Evolutionary conservation across 2,113 vertebrate genomes (phyloP).

Genomic region (Podarcis muralis): DNA sequence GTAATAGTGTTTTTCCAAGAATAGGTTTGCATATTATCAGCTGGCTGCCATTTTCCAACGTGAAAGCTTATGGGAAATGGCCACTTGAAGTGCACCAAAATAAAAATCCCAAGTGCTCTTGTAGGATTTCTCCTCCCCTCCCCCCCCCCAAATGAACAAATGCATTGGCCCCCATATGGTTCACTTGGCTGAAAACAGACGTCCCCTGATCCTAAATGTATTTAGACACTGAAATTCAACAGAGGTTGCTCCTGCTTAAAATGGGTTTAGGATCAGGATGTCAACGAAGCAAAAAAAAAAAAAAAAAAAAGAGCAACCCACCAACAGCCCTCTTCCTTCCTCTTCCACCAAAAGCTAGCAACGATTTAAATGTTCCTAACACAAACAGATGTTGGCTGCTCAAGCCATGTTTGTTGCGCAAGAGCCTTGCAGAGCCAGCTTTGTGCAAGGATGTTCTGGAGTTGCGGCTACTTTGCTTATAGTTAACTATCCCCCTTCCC

Average conservation of each 20-base stretch:
- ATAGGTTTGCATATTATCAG: slow-evolving; percentile 2
- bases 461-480: slow-evolving; percentile 36
- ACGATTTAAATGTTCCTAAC: slow-evolving; percentile 32
- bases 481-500: background rate
- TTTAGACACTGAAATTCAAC: background rate
- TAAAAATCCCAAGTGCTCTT: slow-evolving; percentile 27
- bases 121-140: slow-evolving; percentile 23
- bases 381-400: background rate
- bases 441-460: slow-evolving; percentile 24
- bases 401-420: slow-evolving; percentile 2
- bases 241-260: background rate
- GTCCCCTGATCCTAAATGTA: background rate
- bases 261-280: slow-evolving; percentile 26
- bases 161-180: background rate
- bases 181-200: background rate
- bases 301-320: background rate
- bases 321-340: slow-evolving; percentile 7
- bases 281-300: slow-evolving; percentile 17
- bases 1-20: background rate
- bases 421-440: background rate
- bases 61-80: slow-evolving; percentile 25
- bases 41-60: slow-evolving; percentile 11
- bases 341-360: slow-evolving; percentile 14
- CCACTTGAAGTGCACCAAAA: slow-evolving; percentile 19
- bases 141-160: background rate